A percentile compares a stretch with the other conserved stretches of the same genome.
These are phyloP conservation scores for Deroplatys truncata DNA, from an alignment of 2,888 invertebrate genomes.

Conservation along the genomic window DNA sequence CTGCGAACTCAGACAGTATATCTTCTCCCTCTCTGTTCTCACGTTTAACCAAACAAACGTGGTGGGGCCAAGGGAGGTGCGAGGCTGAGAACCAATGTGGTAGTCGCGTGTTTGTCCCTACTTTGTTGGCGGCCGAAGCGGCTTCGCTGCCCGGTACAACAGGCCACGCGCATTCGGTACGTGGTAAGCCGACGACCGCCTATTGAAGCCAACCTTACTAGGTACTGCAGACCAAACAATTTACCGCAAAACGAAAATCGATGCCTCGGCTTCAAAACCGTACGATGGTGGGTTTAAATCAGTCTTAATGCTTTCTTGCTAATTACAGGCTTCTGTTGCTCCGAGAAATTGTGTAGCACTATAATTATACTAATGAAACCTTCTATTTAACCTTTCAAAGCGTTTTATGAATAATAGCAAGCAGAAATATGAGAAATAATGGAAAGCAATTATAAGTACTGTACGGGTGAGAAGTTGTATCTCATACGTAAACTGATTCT, in stretches of 20 bases:
- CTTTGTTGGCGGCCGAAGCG: not conserved
- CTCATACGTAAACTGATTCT: no score
- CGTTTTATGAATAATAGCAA: no score
- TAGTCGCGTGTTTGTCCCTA: not conserved
- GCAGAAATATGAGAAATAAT: no score
- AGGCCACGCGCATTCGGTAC: not conserved
- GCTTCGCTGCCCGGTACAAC: not conserved
- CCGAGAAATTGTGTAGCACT: not conserved
- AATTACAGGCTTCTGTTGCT: not conserved
- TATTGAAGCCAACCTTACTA: not conserved
- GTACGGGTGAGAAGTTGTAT: no score
- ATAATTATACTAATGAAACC: no score
- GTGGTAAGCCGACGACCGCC: slow-evolving; percentile 13
- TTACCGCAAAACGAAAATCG: not conserved
- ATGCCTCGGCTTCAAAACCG: not conserved
- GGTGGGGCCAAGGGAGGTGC: not conserved
- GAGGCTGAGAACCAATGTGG: not conserved
- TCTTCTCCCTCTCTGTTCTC: not conserved
- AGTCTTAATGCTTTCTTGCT: not conserved
- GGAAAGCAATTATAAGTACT: no score
- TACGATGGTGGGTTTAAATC: not conserved
- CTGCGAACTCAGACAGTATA: no score
- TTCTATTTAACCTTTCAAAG: no score
- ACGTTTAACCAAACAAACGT: not conserved
- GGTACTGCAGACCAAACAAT: not conserved